phyloP scores from a whole-genome alignment of 2,113 vertebrate genomes.

The Bos indicus region DNA sequence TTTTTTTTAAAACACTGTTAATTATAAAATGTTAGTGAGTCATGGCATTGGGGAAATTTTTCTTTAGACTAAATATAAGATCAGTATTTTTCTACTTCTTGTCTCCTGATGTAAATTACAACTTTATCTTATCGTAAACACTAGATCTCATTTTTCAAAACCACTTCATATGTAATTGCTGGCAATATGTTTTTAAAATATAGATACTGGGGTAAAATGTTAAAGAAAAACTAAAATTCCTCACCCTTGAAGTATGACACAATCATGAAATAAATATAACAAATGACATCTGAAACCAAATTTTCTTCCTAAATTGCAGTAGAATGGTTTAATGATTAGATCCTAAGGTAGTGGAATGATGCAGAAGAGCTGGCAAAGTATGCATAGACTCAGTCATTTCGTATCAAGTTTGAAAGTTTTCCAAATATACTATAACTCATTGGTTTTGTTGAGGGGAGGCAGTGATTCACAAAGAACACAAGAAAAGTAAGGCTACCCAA shows the following conservation, averaged over 20 bases:
- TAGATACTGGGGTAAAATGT: not conserved
- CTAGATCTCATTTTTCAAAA: not conserved
- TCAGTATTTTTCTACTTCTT: not conserved
- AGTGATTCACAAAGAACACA: not conserved
- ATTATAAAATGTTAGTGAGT: not conserved
- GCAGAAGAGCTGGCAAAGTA: not conserved
- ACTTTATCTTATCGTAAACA: not conserved
- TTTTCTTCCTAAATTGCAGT: not conserved
- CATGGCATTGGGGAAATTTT: not conserved
- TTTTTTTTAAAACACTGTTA: not conserved
- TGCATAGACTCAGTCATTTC: not conserved
- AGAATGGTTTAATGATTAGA: not conserved
- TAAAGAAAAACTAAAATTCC: not conserved
- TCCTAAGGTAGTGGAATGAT: not conserved
- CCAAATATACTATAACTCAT: not conserved
- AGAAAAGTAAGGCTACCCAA: not conserved
- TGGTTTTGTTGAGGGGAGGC: not conserved
- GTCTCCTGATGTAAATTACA: not conserved
- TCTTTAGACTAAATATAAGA: not conserved
- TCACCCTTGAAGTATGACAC: not conserved
- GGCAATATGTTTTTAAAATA: not conserved
- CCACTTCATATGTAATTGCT: not conserved
- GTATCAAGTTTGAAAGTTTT: not conserved
- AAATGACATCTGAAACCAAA: not conserved
- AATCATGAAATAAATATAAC: not conserved